A percentile compares a stretch with the other conserved stretches of the same genome.
Conservation (phyloP, 2,113 vertebrate genomes). For the Microtus pennsylvanicus region DNA sequence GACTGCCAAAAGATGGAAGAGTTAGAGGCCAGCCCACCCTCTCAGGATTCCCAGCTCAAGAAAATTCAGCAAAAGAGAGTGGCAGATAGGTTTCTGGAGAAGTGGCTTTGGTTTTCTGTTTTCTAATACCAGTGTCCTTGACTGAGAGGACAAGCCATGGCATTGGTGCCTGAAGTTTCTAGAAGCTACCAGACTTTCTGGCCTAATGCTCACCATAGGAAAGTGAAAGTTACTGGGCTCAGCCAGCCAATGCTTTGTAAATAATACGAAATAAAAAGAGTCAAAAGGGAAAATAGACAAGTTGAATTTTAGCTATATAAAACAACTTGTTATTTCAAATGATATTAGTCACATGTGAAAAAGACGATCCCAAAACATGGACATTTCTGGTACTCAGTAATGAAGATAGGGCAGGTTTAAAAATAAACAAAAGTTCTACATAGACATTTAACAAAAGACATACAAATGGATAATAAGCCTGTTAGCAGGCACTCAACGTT, state of each 20-base stretch:
- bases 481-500: neutral
- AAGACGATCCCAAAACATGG: neutral
- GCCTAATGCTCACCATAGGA: neutral
- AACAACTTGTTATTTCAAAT: neutral
- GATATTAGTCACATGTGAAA: neutral
- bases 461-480: neutral
- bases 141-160: neutral
- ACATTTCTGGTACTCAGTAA: neutral
- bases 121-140: neutral
- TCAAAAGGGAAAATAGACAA: constrained; percentile 4
- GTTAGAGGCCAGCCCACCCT: neutral
- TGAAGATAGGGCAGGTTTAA: neutral
- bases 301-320: neutral
- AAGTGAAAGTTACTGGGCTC: neutral
- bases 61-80: neutral
- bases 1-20: neutral
- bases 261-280: neutral
- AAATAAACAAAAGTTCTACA: neutral
- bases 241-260: neutral
- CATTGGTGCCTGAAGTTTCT: neutral
- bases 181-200: neutral
- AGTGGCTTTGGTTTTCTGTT: neutral
- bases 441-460: neutral
- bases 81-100: neutral
- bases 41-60: neutral